phyloP scores from a whole-genome alignment of 1,140 invertebrate species.

The Lordiphosa clarofinis region DNA sequence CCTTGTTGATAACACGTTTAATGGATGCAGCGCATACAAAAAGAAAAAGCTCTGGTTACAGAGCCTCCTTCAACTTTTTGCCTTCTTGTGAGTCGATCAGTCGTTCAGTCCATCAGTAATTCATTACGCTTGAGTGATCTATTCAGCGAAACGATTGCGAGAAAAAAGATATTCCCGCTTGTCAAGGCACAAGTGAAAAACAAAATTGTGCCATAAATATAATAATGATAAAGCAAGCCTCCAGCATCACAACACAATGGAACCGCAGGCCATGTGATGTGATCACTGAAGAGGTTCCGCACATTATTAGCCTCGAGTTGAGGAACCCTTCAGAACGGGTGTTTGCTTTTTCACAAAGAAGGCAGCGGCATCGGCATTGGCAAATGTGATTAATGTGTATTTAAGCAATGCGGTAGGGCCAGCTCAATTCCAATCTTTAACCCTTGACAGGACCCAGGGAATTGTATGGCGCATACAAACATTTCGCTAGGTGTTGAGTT shows the following conservation, averaged over 20 bases:
- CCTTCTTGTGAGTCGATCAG: conserved; percentile 18
- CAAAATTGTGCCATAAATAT: conserved; percentile 74
- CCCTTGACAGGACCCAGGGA: conserved; percentile 20
- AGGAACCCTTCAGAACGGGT: conserved; percentile 67
- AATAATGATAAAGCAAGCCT: conserved; percentile 53
- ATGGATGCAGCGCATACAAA: not conserved
- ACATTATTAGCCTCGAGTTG: conserved; percentile 61
- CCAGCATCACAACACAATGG: conserved; percentile 41
- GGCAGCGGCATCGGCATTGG: conserved; percentile 33
- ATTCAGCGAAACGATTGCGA: conserved; percentile 60
- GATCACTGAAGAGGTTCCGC: conserved; percentile 45
- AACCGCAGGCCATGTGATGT: conserved; percentile 17
- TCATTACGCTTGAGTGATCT: conserved; percentile 69
- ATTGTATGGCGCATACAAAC: conserved; percentile 1
- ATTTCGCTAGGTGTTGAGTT: conserved; percentile 59
- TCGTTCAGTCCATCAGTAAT: conserved; percentile 63
- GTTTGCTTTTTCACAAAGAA: conserved; percentile 63
- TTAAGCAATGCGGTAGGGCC: conserved; percentile 61
- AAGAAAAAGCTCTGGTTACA: conserved; percentile 44
- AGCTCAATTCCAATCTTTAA: conserved; percentile 44
- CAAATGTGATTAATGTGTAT: conserved; percentile 41
- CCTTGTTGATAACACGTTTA: too few relatives aligned
- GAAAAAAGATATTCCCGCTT: conserved; percentile 75
- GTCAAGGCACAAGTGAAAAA: conserved; percentile 67
- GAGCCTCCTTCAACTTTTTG: conserved; percentile 22